Conservation (phyloP, 35 echinoderm and acorn worm genomes). For the Strongylocentrotus purpuratus region DNA sequence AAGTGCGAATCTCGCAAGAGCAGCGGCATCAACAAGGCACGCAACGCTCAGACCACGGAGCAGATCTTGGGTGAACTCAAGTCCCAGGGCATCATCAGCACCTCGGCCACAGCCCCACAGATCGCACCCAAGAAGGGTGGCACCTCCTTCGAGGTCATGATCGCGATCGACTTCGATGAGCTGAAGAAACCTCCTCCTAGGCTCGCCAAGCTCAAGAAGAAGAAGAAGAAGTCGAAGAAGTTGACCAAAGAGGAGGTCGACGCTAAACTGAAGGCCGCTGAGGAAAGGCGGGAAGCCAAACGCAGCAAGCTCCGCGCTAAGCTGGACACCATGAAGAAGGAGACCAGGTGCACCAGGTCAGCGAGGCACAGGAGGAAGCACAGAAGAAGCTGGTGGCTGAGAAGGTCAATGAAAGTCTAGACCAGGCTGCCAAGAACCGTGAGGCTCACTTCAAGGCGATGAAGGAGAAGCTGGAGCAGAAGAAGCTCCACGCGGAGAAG, state of each 20-base stretch:
- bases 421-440: constrained; percentile 71
- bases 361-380: constrained; percentile 64
- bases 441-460: constrained; percentile 74
- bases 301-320: constrained; percentile 80
- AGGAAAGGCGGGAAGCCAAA: constrained; percentile 91
- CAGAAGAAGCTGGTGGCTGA: constrained; percentile 70
- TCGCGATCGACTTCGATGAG: constrained; percentile 74
- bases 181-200: constrained; percentile 83
- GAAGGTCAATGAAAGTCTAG: constrained; percentile 61
- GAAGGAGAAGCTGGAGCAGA: constrained; percentile 80
- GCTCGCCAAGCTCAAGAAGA: constrained; percentile 94
- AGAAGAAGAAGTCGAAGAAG: constrained; percentile 79
- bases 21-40: constrained; percentile 56
- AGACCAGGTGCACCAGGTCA: constrained; percentile 73
- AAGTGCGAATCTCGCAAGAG: constrained; percentile 74
- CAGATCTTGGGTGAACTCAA: constrained; percentile 83
- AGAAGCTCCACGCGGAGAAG: constrained; percentile 87
- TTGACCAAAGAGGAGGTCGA: constrained; percentile 91
- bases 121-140: constrained; percentile 63
- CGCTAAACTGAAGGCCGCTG: constrained; percentile 87
- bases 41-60: constrained; percentile 41
- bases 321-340: constrained; percentile 84
- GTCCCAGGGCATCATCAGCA: constrained; percentile 79
- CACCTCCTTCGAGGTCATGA: constrained; percentile 87
- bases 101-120: constrained; percentile 34